Evolutionary conservation across 2,113 vertebrate genomes (phyloP), one percentile per base, ranked within the genome.

Genomic region (Pangasianodon hypophthalmus): DNA sequence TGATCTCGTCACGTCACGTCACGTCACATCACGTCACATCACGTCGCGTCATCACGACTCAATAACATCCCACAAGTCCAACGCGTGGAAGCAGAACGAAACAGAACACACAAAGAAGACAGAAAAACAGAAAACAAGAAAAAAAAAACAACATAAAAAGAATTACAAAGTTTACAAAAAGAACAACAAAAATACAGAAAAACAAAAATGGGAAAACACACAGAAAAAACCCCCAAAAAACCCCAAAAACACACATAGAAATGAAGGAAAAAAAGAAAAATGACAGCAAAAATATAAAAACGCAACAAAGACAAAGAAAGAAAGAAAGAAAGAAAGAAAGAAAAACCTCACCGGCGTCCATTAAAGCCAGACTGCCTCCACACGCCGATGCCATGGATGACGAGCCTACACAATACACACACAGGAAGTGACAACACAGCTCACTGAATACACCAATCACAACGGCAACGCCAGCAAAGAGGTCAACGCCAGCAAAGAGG

Each of bases 341-440:
- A n/a, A n/a, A n/a, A 29, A 44, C 3, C 11, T 58, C 97, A 99
- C 98, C 98, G 97, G 98, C 97, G 93, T 99, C 98, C 98, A 99
- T 99, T 64, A 99, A 94, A 2, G 98, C 97, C 80, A 99, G 94
- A 93, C 98, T 99, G 88, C 98, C 98, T 79, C 96, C 97, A 56
- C 98, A 99, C 0, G 96, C 98, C 87, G 98, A 99, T 5, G 98
- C 98, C 98, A 99, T 99, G 0, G 98, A 99, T 8, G 98, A 99
- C 0, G 98, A 99, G 13, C 98, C 98, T 99, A 88, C 75, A 29
- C 52, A 19, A 90, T 87, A 71, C n/a, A 75, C 60, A 77, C 11
- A 80, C 1, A 86, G 0, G 58, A 67, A 52, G 52, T 83, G 37
- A 83, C n/a, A 58, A 14, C 54, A 84, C 82, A 58, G 14, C 26